Evolutionary conservation across 2,888 invertebrate species (phyloP), one percentile per base, ranked within the genome.

Genomic region (Metallyticus violacea): DNA sequence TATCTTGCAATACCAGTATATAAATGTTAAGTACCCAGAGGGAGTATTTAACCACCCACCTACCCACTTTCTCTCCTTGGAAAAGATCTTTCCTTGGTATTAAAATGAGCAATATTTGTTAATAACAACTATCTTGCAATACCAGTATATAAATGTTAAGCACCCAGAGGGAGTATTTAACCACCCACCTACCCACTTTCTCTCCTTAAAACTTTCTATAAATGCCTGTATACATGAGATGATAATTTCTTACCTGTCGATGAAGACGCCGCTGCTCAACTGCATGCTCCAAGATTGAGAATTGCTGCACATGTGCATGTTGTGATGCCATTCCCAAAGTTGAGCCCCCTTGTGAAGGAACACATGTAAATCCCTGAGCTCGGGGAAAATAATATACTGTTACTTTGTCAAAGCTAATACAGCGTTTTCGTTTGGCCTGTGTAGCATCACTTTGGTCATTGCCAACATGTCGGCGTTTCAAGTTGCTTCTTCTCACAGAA

Each of bases 371-470:
- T 26, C 97, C 98, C 93, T 98, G 97, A 86, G 97, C 95, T 90
- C 99, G 93, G 2, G 97, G 97, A 92, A 99, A 99, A 92, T 99
- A 99, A 92, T 95, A 99, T 9, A 99, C 98, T 26, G 97, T 97
- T 0, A 99, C 99, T 89, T 95, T 96, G 89, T 98, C 96, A 91
- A 99, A 99, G 89, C 96, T 95, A 88, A 99, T 97, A 79, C 95
- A 95, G 89, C 96, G 95, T 92, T 97, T 97, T 90, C 94, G 94
- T 90, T 95, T 92, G 15, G 89, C 87, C 25, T 88, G 88, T 29
- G 90, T 89, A 6, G 86, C 88, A 26, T 88, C 89, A 5, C 85
- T 62, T 86, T 92, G 92, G 86, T 92, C 91, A 86, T 90, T 90
- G 88, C 91, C 91, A 27, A 90, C 89, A 40, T 89, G 90, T 87